Conservation (phyloP, 2,888 invertebrate species). For the Thalpophila matura region DNA sequence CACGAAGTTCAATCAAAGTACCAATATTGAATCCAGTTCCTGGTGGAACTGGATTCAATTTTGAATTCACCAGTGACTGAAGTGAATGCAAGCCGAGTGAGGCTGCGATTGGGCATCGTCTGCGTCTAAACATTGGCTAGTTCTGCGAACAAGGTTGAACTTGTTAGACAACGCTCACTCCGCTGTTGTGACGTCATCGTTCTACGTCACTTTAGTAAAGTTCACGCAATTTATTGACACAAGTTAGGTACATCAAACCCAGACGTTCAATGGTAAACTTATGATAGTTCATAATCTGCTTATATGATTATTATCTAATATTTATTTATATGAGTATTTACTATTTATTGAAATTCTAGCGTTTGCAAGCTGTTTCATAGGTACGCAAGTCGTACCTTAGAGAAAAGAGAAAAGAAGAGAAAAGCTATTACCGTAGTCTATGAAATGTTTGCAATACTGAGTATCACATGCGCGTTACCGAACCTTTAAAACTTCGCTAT, state of each 20-base stretch:
- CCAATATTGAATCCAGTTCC: conserved; percentile 25
- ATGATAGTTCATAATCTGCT: not conserved
- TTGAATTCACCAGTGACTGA: conserved; percentile 36
- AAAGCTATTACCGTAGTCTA: too few relatives aligned
- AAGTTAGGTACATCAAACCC: not conserved
- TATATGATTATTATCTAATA: too few relatives aligned
- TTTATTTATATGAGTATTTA: too few relatives aligned
- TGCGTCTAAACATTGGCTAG: conserved; percentile 28
- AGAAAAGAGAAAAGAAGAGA: too few relatives aligned
- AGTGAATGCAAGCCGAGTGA: conserved; percentile 28
- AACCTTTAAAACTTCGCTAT: too few relatives aligned
- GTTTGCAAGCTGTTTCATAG: too few relatives aligned
- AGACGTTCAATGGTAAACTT: not conserved
- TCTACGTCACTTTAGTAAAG: conserved; percentile 25
- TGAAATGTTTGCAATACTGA: too few relatives aligned
- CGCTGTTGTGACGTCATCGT: conserved; percentile 25
- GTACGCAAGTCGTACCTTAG: too few relatives aligned
- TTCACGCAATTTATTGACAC: conserved; percentile 25
- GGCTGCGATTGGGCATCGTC: conserved; percentile 9
- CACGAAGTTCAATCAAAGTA: not conserved
- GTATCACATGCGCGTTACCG: too few relatives aligned
- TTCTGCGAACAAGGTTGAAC: conserved; percentile 11
- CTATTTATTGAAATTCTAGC: too few relatives aligned
- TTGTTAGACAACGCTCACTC: conserved; percentile 10
- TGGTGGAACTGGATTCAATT: conserved; percentile 16